These are phyloP conservation scores for Piscicola geometra DNA, from an alignment of 2,888 invertebrate genomes.

Conservation along the genomic window DNA sequence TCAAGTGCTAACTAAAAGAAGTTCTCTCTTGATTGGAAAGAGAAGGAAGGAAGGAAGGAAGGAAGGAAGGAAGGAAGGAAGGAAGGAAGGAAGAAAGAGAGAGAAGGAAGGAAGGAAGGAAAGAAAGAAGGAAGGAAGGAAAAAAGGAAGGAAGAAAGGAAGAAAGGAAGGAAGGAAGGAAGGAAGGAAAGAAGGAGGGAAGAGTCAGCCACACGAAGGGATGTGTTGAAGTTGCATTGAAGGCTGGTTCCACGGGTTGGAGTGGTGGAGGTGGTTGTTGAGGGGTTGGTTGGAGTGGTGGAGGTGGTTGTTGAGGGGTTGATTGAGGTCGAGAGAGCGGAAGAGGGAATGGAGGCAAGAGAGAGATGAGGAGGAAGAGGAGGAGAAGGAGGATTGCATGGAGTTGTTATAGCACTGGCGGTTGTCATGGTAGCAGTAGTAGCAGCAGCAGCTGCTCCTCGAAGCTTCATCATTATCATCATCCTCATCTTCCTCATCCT, in stretches of 20 bases:
- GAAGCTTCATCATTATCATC: neutral
- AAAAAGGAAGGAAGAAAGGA: constrained; percentile 13
- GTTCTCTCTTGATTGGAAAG: too few relatives aligned
- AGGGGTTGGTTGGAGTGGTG: constrained; percentile 43
- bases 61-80: neutral
- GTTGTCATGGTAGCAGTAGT: neutral
- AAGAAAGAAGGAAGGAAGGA: constrained; percentile 16
- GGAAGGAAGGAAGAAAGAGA: constrained; percentile 12
- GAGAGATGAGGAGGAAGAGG: neutral
- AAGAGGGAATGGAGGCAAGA: constrained; percentile 35
- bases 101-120: constrained; percentile 16
- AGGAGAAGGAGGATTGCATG: constrained; percentile 1
- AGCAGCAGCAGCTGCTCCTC: neutral
- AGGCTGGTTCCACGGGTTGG: neutral
- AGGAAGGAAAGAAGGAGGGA: constrained; percentile 1
- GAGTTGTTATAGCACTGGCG: neutral
- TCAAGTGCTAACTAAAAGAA: too few relatives aligned
- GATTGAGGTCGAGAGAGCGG: constrained; percentile 46
- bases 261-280: neutral
- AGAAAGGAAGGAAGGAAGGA: constrained; percentile 4
- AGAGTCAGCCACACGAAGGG: neutral
- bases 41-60: neutral
- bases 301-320: neutral
- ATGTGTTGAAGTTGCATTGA: neutral
- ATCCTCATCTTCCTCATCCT: neutral